These are phyloP conservation scores for Dermolepida albohirtum DNA, from an alignment of 2,888 invertebrate species.

Conservation along the genomic window DNA sequence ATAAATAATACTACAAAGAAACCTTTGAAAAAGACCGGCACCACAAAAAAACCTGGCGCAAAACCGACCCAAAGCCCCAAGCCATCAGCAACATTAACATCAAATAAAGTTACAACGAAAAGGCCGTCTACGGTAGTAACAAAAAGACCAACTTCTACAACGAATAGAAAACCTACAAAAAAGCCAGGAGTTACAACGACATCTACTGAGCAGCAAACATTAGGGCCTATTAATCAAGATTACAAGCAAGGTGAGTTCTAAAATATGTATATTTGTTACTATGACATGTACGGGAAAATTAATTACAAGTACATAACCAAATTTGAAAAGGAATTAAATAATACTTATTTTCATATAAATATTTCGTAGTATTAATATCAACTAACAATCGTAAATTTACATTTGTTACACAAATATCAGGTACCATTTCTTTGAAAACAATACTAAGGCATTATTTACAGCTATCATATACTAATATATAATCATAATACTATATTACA, in stretches of 20 bases:
- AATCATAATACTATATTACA: no score
- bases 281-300: no score
- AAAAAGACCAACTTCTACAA: conserved; percentile 46
- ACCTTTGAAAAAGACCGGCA: conserved; percentile 56
- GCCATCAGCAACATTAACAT: conserved; percentile 58
- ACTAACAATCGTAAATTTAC: no score
- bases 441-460: no score
- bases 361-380: no score
- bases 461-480: no score
- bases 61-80: conserved; percentile 55
- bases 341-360: no score
- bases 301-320: no score
- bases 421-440: no score
- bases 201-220: conserved; percentile 30
- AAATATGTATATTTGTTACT: not conserved
- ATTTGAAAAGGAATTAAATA: no score
- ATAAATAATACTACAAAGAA: conserved; percentile 59
- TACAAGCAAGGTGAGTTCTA: conserved; percentile 37
- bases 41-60: conserved; percentile 55
- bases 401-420: no score
- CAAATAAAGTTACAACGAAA: conserved; percentile 65
- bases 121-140: conserved; percentile 50
- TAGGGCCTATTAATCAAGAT: conserved; percentile 39
- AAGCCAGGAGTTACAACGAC: conserved; percentile 53
- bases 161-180: conserved; percentile 52